Conservation (phyloP, 2,113 vertebrate species). For the Heteronetta atricapilla region DNA sequence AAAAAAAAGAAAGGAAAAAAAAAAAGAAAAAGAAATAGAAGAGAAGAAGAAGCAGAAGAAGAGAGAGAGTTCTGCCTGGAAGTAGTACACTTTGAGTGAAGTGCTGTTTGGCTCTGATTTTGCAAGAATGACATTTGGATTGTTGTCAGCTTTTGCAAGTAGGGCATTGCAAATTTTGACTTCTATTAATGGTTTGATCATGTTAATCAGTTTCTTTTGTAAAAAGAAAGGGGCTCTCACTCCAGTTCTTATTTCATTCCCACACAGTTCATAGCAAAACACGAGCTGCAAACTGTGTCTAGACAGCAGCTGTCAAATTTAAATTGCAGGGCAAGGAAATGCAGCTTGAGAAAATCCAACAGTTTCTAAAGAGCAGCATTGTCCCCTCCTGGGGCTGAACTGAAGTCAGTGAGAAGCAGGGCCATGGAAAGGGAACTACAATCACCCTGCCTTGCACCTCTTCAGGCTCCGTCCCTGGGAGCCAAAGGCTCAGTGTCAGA, state of each 20-base stretch:
- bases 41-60: background rate
- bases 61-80: background rate
- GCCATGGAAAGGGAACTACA: background rate
- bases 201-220: background rate
- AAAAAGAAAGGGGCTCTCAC: background rate
- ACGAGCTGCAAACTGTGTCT: background rate
- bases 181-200: background rate
- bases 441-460: background rate
- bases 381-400: background rate
- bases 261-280: background rate
- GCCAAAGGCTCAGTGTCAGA: background rate
- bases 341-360: background rate
- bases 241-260: background rate
- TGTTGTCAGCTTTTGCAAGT: background rate
- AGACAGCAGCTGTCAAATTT: background rate
- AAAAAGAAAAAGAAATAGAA: background rate
- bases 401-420: background rate
- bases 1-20: background rate
- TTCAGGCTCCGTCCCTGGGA: background rate
- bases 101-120: constrained; percentile 2
- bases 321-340: background rate
- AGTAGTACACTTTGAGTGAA: background rate
- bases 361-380: background rate
- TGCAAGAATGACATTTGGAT: background rate
- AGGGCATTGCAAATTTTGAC: background rate